Conservation (phyloP, 2,113 vertebrate genomes). For the Brachyistius frenatus region DNA sequence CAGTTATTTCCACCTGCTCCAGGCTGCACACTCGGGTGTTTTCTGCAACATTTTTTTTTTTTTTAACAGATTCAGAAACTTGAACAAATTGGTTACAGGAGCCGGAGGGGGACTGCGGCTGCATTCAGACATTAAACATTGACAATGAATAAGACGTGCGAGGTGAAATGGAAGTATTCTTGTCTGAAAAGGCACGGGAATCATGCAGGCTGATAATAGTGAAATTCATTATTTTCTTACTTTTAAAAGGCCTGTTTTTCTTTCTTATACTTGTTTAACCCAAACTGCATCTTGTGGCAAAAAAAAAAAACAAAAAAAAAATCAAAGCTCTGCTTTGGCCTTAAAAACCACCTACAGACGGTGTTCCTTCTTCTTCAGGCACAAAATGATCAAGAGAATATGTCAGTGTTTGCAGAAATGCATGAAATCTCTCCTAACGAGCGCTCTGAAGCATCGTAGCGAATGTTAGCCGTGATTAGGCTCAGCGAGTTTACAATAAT, state of each 20-base stretch:
- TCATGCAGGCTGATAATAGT: neutral
- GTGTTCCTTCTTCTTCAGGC: neutral
- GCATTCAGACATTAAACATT: neutral
- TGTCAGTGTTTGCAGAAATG: conserved; percentile 1
- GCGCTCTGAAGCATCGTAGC: neutral
- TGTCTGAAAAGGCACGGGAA: neutral
- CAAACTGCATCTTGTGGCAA: neutral
- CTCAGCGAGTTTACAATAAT: conserved; percentile 48
- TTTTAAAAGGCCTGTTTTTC: neutral
- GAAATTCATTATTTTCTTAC: neutral
- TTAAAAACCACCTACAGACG: conserved; percentile 3
- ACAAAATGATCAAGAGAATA: conserved; percentile 13
- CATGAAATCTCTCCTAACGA: neutral
- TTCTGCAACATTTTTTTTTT: conserved; percentile 39
- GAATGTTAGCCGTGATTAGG: conserved; percentile 26
- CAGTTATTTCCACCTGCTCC: conserved; percentile 59
- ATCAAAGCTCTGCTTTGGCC: conserved; percentile 2
- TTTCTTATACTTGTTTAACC: no score
- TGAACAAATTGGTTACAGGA: neutral
- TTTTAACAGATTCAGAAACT: neutral
- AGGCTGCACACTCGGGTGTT: conserved; percentile 13
- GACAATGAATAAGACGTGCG: neutral
- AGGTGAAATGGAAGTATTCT: neutral
- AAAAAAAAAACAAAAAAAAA: neutral
- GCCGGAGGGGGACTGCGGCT: neutral